Evolutionary conservation across 2,113 vertebrate genomes (phyloP).

Genomic region (Perca fluviatilis): DNA sequence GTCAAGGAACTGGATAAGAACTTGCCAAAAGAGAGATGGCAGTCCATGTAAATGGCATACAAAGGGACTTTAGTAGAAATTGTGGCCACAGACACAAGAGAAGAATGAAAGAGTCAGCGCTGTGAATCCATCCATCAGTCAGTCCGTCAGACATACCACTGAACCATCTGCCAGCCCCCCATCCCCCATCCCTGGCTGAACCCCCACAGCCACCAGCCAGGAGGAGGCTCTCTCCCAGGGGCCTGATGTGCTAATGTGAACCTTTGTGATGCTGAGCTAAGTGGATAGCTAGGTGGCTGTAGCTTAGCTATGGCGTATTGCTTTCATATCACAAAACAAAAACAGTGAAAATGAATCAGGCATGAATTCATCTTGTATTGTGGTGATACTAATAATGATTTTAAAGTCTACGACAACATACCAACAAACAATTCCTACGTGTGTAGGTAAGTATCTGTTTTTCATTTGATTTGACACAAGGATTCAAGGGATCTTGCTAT

Average conservation of each 20-base stretch:
- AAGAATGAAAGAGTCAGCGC: constrained; percentile 52
- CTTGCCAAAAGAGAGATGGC: constrained; percentile 18
- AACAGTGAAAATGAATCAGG: neutral
- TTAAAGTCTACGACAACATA: neutral
- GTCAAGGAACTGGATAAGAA: constrained; percentile 7
- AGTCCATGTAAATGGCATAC: constrained; percentile 56
- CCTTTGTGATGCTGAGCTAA: constrained; percentile 75
- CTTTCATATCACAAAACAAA: constrained; percentile 24
- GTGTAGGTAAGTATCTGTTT: neutral
- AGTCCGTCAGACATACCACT: constrained; percentile 68
- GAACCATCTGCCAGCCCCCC: constrained; percentile 78
- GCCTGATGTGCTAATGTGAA: constrained; percentile 80
- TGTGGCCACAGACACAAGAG: constrained; percentile 43
- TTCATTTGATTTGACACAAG: neutral
- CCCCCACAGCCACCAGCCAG: constrained; percentile 71
- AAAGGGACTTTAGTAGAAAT: constrained; percentile 37
- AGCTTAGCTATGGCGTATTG: constrained; percentile 7
- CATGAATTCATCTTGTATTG: neutral
- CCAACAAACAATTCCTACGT: neutral
- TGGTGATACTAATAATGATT: neutral
- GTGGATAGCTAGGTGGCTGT: constrained; percentile 51
- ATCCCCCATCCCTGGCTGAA: constrained; percentile 56
- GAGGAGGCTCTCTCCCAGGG: constrained; percentile 66
- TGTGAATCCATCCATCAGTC: constrained; percentile 47
- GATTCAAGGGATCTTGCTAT: neutral